These are phyloP conservation scores for Paramacrobiotus metropolitanus DNA, from an alignment of 1,140 invertebrate genomes.

Conservation along the genomic window DNA sequence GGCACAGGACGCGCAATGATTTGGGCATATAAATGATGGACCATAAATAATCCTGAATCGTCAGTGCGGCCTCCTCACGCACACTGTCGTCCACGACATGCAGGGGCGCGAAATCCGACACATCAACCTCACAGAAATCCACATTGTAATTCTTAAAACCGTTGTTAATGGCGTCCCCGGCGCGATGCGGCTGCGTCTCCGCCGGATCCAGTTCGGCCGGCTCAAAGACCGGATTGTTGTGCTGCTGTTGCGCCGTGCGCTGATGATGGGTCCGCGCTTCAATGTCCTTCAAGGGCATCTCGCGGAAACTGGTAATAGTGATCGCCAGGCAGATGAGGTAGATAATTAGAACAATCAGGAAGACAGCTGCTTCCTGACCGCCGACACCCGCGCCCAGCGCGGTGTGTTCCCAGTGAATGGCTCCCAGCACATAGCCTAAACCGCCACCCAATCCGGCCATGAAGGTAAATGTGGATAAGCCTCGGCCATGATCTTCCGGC, in stretches of 20 bases:
- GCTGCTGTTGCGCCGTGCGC: too few relatives aligned
- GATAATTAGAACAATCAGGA: conserved; percentile 60
- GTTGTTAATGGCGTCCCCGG: background rate
- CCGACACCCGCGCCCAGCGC: conserved; percentile 28
- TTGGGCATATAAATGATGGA: conserved; percentile 72
- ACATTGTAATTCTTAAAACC: too few relatives aligned
- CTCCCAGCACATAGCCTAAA: conserved; percentile 66
- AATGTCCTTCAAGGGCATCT: conserved; percentile 43
- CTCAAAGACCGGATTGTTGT: background rate
- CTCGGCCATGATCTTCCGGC: conserved; percentile 72
- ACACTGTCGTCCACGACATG: background rate
- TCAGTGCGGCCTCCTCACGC: conserved; percentile 11
- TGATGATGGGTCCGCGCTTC: too few relatives aligned
- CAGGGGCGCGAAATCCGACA: background rate
- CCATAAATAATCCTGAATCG: conserved; percentile 43
- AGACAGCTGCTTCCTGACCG: conserved; percentile 68
- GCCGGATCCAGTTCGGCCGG: background rate
- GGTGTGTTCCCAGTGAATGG: conserved; percentile 58
- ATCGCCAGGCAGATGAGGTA: conserved; percentile 52
- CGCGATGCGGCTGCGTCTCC: background rate
- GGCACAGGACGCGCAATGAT: conserved; percentile 57
- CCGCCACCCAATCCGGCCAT: conserved; percentile 87
- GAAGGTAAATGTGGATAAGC: conserved; percentile 77
- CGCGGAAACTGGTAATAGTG: conserved; percentile 61
- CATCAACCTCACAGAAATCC: too few relatives aligned